Evolutionary conservation across 2,797 vertebrate genomes (phyloP), one percentile per base, ranked within the genome.

Genomic region (Potorous gilbertii): DNA sequence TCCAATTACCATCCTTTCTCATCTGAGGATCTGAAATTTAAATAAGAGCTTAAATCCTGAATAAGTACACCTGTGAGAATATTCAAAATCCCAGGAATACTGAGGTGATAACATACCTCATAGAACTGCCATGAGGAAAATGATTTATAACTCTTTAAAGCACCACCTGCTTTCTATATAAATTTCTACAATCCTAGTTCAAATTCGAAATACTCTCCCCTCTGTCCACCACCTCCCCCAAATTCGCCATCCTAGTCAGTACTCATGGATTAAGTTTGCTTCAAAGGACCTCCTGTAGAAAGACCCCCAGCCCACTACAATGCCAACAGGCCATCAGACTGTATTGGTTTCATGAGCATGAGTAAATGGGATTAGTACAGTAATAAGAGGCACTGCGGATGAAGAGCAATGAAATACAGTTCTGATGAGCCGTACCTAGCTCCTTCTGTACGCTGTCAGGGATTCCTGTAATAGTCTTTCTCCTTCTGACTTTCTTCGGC

Each of bases 391-490:
- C 97, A 98, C 98, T 97, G 97, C 98, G 97, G 96, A 97, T 93
- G 97, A 98, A 97, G 96, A 98, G 95, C 97, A 97, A 97, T 92
- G 97, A 97, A 98, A 98, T 98, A 98, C 99, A 98, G 98, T 98
- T 98, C 99, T 99, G 98, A 98, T 98, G 98, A 99, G 98, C 99
- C 99, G 99, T 99, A 99, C 99, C 99, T 99, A 99, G 99, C 99
- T 99, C 99, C 99, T 99, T 99, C 98, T 99, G 99, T 99, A 99
- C 97, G 99, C 98, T 99, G 99, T 99, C 99, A 98, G 99, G 99
- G 98, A 99, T 98, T 99, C 99, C 99, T 99, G 99, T 99, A 99
- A 99, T 99, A 99, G 99, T 99, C 99, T 99, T 99, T 99, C 99
- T 99, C 99, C 99, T 99, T 99, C 99, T 99, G 99, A 99, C 99